A percentile compares a stretch with the other conserved stretches of the same genome.
phyloP scores from a whole-genome alignment of 2,797 vertebrate genomes.

The Gymnoscopelus braueri region DNA sequence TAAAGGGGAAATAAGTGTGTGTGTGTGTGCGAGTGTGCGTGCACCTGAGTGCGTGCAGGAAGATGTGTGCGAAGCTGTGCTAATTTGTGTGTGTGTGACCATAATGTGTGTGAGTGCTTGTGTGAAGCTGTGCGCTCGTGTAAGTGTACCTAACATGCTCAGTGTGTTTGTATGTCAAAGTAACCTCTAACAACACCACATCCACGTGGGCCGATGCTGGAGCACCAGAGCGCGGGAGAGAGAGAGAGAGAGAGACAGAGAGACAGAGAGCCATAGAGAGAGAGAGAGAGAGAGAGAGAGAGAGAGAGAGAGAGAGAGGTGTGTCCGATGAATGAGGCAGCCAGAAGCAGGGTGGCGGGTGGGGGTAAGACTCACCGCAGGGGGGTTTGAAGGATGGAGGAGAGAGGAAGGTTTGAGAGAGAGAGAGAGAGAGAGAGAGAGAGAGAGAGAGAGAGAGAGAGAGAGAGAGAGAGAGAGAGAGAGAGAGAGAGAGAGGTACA shows the following conservation, averaged over 20 bases:
- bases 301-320: conserved; percentile 37
- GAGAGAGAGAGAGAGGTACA: conserved; percentile 26
- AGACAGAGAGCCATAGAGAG: conserved; percentile 26
- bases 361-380: conserved; percentile 21
- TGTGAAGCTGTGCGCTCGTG: background rate
- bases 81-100: conserved; percentile 15
- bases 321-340: conserved; percentile 52
- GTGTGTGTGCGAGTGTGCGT: background rate
- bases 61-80: no score
- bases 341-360: conserved; percentile 26
- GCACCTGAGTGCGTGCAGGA: no score
- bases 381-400: conserved; percentile 1
- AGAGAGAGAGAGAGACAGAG: conserved; percentile 12
- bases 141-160: conserved; percentile 2
- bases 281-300: conserved; percentile 37
- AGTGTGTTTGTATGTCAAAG: conserved; percentile 32
- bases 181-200: conserved; percentile 49
- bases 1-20: conserved; percentile 33
- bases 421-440: no score
- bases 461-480: conserved; percentile 21
- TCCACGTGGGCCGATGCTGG: conserved; percentile 5
- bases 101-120: conserved; percentile 3
- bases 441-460: conserved; percentile 14
- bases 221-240: background rate
- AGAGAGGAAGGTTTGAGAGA: no score